Evolutionary conservation across 2,888 invertebrate species (phyloP), one percentile per base, ranked within the genome.

Genomic region (Lasioglossum morio): DNA sequence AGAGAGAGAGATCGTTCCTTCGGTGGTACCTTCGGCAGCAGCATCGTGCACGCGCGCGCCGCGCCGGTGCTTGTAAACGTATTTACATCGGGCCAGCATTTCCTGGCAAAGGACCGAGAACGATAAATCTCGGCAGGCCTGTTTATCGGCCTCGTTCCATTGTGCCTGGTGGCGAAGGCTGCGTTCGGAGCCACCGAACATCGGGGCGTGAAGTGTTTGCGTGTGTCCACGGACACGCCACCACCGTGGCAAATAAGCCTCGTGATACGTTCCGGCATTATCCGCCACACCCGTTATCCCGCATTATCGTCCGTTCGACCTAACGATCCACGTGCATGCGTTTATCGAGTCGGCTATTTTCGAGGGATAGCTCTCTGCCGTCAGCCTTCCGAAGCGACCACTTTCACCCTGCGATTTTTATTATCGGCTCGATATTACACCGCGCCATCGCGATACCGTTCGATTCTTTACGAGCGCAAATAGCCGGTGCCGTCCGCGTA

Each of bases 251-350:
- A 87, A 87, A 86, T 86, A 87, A 87, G 87, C 86, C 86, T 86
- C 81, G 76, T 74, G 87, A 86, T 86, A 87, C 87, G 83, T 81
- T 79, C 83, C 79, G 66, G 87, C 76, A 86, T 81, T 83, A 86
- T 87, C 86, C 75, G 87, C 83, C 86, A 83, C 86, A 81, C 83
- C 86, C 87, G 87, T 86, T 86, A 84, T 84, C 87, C 87, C 77
- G 70, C 87, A 82, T 86, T 86, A 86, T 85, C 86, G 86, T 77
- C 77, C 53, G 86, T 74, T 74, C 57, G 75, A 77, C 82, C 86
- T 86, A 85, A 86, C 86, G 82, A 86, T 77, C 86, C 75, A 43
- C 86, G 81, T 81, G 86, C 79, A 79, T 73, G 77, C 81, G 79
- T 76, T 82, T 83, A 84, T 84, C 84, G 78, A 82, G 75, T 72